Evolutionary conservation across 2,888 invertebrate species (phyloP), one percentile per base, ranked within the genome.

Genomic region (Watsonalla cultraria): DNA sequence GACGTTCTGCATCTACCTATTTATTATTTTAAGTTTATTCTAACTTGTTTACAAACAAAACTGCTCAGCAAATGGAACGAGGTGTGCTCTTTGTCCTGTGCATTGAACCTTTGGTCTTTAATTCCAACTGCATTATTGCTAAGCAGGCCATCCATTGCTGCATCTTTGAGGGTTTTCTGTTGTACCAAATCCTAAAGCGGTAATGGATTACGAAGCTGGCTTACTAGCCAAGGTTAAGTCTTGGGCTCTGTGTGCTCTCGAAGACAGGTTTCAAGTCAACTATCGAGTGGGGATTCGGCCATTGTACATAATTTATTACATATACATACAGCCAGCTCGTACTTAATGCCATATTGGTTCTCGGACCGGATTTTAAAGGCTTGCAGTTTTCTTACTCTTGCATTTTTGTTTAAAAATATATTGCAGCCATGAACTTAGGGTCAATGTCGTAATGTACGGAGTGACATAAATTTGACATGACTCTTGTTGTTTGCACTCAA

Each of bases 261-360:
- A 62, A 62, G 78, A 81, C 82, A 67, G 78, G 80, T 81, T 81
- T 66, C 57, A 67, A 68, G 73, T 68, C 68, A 74, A 67, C 66
- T 60, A 60, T 61, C 67, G 67, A 56, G 60, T 61, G 58, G 57
- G 71, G 62, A 70, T 73, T 68, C 42, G 70, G 66, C 62, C 64
- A 68, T 70, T 68, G 74, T 74, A 65, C 54, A 51, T 53, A 60
- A 60, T 48, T 35, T 64, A 70, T 76, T 76, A 73, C 68, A 68
- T 72, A 70, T 66, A 37, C 49, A 47, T 47, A 67, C 64, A 65
- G 57, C 54, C 54, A 64, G 63, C 60, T 69, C 60, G 54, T 58
- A 61, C 56, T 67, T 70, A 65, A 72, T 65, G 57, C 59, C 47
- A 62, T 68, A 74, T 75, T 73, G 73, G 76, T 74, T 66, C 61